These are phyloP conservation scores for Drosophila bocki DNA, from an alignment of 1,140 invertebrate genomes.

Conservation along the genomic window DNA sequence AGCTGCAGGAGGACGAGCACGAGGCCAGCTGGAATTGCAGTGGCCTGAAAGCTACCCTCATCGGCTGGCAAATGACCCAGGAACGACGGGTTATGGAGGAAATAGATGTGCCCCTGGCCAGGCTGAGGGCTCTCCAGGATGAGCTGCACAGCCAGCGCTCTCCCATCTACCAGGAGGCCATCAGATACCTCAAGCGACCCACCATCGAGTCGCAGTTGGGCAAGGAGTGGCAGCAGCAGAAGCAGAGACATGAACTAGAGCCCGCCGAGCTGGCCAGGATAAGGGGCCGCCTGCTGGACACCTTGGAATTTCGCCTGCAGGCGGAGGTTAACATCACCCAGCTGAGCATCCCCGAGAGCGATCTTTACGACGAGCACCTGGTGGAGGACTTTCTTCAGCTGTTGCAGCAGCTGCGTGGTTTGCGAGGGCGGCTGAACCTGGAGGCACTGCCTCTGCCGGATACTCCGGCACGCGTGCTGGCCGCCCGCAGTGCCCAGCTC, in stretches of 20 bases:
- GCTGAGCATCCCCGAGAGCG: conserved; percentile 76
- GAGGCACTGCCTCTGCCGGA: conserved; percentile 57
- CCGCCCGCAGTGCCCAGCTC: conserved; percentile 64
- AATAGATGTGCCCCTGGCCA: conserved; percentile 16
- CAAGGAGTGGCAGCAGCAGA: conserved; percentile 20
- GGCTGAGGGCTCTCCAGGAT: conserved; percentile 39
- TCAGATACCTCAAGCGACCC: conserved; percentile 56
- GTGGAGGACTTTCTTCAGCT: conserved; percentile 68
- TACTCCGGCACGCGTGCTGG: conserved; percentile 66
- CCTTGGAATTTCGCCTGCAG: conserved; percentile 56
- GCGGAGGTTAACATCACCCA: conserved; percentile 78
- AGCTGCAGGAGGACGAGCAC: conserved; percentile 44
- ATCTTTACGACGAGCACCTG: conserved; percentile 72
- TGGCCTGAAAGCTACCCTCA: conserved; percentile 12
- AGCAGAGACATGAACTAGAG: not conserved
- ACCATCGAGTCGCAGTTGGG: conserved; percentile 41
- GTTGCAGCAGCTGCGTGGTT: conserved; percentile 45
- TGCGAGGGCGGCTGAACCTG: conserved; percentile 10
- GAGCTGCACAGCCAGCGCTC: conserved; percentile 13
- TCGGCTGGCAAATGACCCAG: conserved; percentile 49
- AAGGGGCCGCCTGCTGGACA: conserved; percentile 51
- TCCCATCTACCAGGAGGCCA: conserved; percentile 53
- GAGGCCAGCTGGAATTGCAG: conserved; percentile 58
- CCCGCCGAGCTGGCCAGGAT: conserved; percentile 20
- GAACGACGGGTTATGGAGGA: conserved; percentile 16